phyloP scores from a whole-genome alignment of 1,140 invertebrate species.

The Listronotus oregonensis region DNA sequence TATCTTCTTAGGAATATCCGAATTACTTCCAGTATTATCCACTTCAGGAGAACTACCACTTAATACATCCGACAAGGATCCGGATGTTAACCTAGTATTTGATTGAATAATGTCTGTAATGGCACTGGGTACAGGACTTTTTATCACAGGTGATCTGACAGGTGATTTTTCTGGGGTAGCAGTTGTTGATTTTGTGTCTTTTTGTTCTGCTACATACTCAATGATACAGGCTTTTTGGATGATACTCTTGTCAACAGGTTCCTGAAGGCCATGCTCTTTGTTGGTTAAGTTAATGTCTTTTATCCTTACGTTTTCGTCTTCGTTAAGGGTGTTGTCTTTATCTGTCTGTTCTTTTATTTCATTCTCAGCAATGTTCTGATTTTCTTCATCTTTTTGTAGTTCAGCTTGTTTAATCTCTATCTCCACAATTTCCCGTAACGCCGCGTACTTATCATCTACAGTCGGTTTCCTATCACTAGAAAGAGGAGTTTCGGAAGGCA shows the following conservation, averaged over 20 bases:
- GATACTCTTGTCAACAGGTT: slow-evolving; percentile 40
- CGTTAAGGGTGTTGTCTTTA: slow-evolving; percentile 37
- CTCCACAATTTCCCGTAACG: slow-evolving; percentile 70
- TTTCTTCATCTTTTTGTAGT: slow-evolving; percentile 36
- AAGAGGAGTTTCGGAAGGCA: slow-evolving; percentile 10
- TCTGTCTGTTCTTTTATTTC: slow-evolving; percentile 54
- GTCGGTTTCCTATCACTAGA: slow-evolving; percentile 53
- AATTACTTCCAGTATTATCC: slow-evolving; percentile 57
- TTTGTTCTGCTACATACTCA: slow-evolving; percentile 52
- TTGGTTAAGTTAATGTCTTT: slow-evolving; percentile 48
- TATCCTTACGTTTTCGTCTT: slow-evolving; percentile 31
- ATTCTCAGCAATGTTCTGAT: slow-evolving; percentile 51
- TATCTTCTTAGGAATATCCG: slow-evolving; percentile 46
- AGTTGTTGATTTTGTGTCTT: slow-evolving; percentile 32
- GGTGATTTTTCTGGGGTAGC: slow-evolving; percentile 44
- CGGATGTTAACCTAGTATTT: slow-evolving; percentile 57
- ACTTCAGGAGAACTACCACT: slow-evolving; percentile 66
- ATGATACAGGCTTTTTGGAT: slow-evolving; percentile 43
- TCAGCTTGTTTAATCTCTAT: slow-evolving; percentile 48
- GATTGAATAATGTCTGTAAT: slow-evolving; percentile 53
- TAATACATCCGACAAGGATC: slow-evolving; percentile 63
- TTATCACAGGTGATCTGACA: slow-evolving; percentile 34
- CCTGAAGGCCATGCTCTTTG: slow-evolving; percentile 44
- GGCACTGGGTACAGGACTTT: slow-evolving; percentile 54
- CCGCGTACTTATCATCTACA: slow-evolving; percentile 68